Evolutionary conservation across 2,888 invertebrate species (phyloP).

Genomic region (Hirtodrosophila cameraria): DNA sequence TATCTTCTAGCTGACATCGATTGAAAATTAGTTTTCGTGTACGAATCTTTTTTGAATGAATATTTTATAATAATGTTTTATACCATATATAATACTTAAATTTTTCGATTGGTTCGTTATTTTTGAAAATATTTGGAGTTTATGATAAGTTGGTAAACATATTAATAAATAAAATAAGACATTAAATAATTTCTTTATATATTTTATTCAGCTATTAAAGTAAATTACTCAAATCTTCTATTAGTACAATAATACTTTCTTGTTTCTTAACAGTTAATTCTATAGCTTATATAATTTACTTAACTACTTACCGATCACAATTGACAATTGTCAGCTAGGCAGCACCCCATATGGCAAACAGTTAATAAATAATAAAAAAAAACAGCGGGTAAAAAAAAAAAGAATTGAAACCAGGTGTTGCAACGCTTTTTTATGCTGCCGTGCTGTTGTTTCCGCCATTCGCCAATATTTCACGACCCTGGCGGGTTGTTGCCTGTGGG

Average conservation of each 20-base stretch:
- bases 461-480: slow-evolving; percentile 76
- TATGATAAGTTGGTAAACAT: no score
- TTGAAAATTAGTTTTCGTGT: no score
- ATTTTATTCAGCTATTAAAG: no score
- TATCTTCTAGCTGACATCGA: no score
- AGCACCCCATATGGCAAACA: slow-evolving; percentile 2
- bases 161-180: no score
- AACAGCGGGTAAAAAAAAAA: slow-evolving; percentile 36
- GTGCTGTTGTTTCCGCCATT: slow-evolving; percentile 42
- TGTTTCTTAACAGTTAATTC: neutral
- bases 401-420: slow-evolving; percentile 76
- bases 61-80: no score
- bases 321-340: slow-evolving; percentile 7
- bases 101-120: no score
- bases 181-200: no score
- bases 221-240: no score
- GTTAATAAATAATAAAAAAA: slow-evolving; percentile 30
- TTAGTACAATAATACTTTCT: neutral
- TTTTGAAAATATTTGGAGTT: no score
- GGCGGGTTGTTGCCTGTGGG: slow-evolving; percentile 52
- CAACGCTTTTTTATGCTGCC: slow-evolving; percentile 63
- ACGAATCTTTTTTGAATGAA: no score
- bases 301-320: slow-evolving; percentile 22
- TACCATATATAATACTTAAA: no score
- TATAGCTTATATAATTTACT: neutral